These are phyloP conservation scores for Ditylenchus weischeri DNA, from an alignment of 2,888 invertebrate species.

Conservation along the genomic window DNA sequence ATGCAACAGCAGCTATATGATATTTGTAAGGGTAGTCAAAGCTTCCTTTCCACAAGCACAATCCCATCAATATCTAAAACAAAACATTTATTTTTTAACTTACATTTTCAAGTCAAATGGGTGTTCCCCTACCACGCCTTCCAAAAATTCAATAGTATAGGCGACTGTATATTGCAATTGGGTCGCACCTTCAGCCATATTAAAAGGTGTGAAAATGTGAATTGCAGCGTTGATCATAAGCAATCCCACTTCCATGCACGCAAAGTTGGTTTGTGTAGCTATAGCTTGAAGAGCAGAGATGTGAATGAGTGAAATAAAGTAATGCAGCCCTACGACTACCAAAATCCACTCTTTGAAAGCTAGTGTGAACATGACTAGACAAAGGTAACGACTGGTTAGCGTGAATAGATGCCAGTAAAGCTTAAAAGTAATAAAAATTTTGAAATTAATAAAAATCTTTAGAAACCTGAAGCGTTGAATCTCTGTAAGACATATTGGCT, in stretches of 20 bases:
- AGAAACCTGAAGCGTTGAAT: slow-evolving; percentile 23
- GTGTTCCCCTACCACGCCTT: slow-evolving; percentile 34
- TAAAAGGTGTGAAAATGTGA: slow-evolving; percentile 49
- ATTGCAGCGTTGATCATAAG: slow-evolving; percentile 40
- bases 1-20: neutral
- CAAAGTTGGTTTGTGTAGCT: slow-evolving; percentile 27
- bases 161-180: slow-evolving; percentile 38
- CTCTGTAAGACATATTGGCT: slow-evolving; percentile 44
- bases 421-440: slow-evolving; percentile 28
- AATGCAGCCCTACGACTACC: slow-evolving; percentile 15
- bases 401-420: slow-evolving; percentile 45
- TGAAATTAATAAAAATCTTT: neutral
- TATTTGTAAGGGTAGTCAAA: slow-evolving; percentile 25
- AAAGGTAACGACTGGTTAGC: slow-evolving; percentile 35
- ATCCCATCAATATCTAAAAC: slow-evolving; percentile 24
- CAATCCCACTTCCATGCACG: slow-evolving; percentile 33
- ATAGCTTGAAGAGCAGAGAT: slow-evolving; percentile 24
- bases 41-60: slow-evolving; percentile 11
- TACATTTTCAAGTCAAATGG: neutral
- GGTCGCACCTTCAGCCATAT: slow-evolving; percentile 47
- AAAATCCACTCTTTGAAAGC: slow-evolving; percentile 11
- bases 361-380: slow-evolving; percentile 21
- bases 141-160: slow-evolving; percentile 41
- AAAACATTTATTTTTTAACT: too few relatives aligned
- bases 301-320: slow-evolving; percentile 22